Conservation (phyloP, 2,113 vertebrate species). For the Heterotis niloticus region DNA sequence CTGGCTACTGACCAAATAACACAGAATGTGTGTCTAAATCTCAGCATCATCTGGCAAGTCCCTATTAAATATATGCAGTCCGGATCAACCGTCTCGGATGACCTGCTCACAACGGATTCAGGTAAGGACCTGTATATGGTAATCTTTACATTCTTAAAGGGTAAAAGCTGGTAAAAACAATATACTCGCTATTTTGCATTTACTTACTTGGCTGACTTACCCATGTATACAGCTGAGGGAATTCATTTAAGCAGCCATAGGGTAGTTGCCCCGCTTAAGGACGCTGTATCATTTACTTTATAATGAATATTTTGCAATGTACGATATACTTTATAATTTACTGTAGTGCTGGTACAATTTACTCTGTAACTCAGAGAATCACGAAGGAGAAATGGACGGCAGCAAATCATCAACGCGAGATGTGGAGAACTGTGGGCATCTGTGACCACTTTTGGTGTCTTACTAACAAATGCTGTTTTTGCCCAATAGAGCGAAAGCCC, state of each 20-base stretch:
- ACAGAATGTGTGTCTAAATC: not conserved
- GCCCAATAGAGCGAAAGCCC: conserved; percentile 27
- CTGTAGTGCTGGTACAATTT: no score
- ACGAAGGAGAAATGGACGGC: not conserved
- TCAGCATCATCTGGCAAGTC: conserved; percentile 72
- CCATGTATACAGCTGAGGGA: no score
- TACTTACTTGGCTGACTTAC: no score
- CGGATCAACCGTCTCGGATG: fast-evolving
- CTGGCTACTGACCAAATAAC: not conserved
- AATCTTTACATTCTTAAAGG: no score
- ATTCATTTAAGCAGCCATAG: no score
- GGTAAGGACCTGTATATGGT: conserved; percentile 38
- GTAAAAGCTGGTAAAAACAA: no score
- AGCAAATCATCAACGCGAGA: not conserved
- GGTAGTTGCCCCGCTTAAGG: no score
- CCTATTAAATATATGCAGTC: conserved; percentile 55
- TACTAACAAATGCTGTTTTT: not conserved
- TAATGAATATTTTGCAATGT: no score
- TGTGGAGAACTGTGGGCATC: not conserved
- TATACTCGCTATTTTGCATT: no score
- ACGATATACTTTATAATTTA: no score
- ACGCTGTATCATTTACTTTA: no score
- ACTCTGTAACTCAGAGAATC: no score
- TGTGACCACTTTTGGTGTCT: not conserved
- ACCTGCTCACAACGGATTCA: conserved; percentile 28